Evolutionary conservation across 1,140 invertebrate species (phyloP).

Genomic region (Drosophila repleta): DNA sequence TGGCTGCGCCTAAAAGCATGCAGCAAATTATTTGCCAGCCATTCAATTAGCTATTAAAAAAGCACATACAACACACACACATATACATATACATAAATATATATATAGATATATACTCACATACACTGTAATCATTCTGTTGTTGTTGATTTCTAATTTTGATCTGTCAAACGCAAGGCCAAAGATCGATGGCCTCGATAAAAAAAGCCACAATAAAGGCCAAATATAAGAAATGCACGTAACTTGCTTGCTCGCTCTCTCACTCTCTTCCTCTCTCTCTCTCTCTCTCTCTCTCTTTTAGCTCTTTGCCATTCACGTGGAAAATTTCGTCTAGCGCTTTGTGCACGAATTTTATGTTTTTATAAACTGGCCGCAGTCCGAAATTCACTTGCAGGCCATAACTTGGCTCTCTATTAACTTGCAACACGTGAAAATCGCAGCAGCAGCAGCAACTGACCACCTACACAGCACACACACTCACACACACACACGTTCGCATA

Average conservation of each 20-base stretch:
- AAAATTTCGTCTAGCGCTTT: slow-evolving; percentile 79
- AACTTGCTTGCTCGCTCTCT: background rate
- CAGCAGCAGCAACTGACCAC: slow-evolving; percentile 4
- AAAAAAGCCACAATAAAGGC: slow-evolving; percentile 41
- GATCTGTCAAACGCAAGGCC: slow-evolving; percentile 77
- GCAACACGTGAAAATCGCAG: slow-evolving; percentile 57
- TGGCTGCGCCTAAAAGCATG: slow-evolving; percentile 40
- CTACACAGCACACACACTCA: slow-evolving; percentile 5
- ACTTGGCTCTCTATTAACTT: slow-evolving; percentile 62
- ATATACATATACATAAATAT: slow-evolving; percentile 11
- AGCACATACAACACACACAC: background rate
- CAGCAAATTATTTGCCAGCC: slow-evolving; percentile 55
- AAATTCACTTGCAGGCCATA: slow-evolving; percentile 41
- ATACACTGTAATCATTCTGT: slow-evolving; percentile 6
- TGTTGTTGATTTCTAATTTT: slow-evolving; percentile 72
- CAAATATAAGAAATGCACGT: slow-evolving; percentile 14
- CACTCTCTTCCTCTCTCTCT: background rate
- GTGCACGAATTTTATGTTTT: slow-evolving; percentile 71
- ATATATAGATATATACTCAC: slow-evolving; percentile 7
- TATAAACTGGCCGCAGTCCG: slow-evolving; percentile 51
- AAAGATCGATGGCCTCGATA: slow-evolving; percentile 80
- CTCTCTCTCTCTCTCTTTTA: background rate
- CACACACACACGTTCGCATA: background rate
- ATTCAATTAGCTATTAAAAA: slow-evolving; percentile 71
- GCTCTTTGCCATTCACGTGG: slow-evolving; percentile 73